Percentiles rank a stretch among this genome's conserved stretches.
phyloP scores from a whole-genome alignment of 2,797 vertebrate species.

The Falco concolor region DNA sequence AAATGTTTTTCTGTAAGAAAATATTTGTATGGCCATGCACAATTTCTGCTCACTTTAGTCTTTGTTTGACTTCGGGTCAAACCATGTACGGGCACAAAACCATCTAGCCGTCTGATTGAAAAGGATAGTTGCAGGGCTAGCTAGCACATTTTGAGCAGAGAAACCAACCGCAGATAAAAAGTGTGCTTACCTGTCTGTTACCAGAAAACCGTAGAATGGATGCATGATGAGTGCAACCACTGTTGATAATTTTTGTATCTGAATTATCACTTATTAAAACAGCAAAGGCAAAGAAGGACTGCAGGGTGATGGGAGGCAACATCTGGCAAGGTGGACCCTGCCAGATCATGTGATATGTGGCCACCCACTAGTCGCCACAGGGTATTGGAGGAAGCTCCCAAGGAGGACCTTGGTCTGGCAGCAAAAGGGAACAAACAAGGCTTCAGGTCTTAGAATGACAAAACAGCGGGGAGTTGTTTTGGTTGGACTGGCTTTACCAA shows the following conservation, averaged over 20 bases:
- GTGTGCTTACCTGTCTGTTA: accelerated
- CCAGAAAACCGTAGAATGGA: not conserved
- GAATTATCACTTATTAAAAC: not conserved
- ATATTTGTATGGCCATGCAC: not conserved
- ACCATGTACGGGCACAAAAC: not conserved
- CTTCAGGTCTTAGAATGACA: not conserved
- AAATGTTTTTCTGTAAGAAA: not conserved
- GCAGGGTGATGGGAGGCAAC: accelerated
- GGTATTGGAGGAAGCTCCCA: not conserved
- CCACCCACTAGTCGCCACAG: not conserved
- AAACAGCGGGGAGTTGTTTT: not conserved
- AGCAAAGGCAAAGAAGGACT: not conserved
- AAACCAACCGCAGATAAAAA: not conserved
- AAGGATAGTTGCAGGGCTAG: not conserved
- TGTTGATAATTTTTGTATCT: not conserved
- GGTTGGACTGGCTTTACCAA: not conserved
- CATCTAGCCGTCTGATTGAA: not conserved
- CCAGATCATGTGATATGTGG: accelerated
- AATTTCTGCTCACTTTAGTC: not conserved
- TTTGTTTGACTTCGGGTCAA: not conserved
- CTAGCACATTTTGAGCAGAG: not conserved
- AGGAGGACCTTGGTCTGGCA: not conserved
- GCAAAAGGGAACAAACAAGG: not conserved
- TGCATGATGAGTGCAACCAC: not conserved
- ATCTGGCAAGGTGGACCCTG: not conserved